phyloP scores from a whole-genome alignment of 2,797 vertebrate genomes.

The Chelon labrosus region DNA sequence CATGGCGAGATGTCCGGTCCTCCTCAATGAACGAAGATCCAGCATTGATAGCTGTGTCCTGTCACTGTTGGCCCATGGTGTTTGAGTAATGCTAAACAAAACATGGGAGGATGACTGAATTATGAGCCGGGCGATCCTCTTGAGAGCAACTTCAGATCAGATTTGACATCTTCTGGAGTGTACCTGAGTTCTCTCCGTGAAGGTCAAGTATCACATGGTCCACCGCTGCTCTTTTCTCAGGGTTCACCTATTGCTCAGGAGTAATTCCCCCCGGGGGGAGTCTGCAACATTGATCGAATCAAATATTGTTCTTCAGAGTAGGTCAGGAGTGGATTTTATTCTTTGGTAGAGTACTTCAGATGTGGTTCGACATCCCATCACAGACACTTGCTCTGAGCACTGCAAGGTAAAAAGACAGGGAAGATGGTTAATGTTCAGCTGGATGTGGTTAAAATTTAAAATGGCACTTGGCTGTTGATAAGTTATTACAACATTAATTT shows the following conservation, averaged over 20 bases:
- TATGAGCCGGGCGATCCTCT: conserved; percentile 57
- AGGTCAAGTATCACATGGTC: conserved; percentile 82
- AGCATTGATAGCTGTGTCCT: conserved; percentile 27
- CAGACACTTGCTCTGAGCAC: conserved; percentile 62
- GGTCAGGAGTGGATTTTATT: conserved; percentile 68
- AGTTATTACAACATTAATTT: conserved; percentile 61
- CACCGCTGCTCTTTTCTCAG: conserved; percentile 71
- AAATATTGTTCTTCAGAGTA: conserved; percentile 76
- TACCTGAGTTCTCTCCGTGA: conserved; percentile 70
- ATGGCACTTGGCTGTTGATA: conserved; percentile 47
- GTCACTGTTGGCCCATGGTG: conserved; percentile 69
- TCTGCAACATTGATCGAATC: conserved; percentile 62
- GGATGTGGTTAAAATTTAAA: conserved; percentile 43
- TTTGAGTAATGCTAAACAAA: conserved; percentile 43
- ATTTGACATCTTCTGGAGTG: conserved; percentile 74
- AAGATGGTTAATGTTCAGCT: conserved; percentile 55
- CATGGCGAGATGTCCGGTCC: conserved; percentile 66
- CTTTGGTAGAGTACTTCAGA: conserved; percentile 71
- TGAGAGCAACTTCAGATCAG: conserved; percentile 65
- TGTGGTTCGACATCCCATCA: conserved; percentile 64
- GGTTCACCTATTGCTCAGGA: conserved; percentile 63
- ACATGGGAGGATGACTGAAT: conserved; percentile 50
- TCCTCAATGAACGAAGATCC: conserved; percentile 72
- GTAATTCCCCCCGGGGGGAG: conserved; percentile 65
- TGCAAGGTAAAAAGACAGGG: conserved; percentile 64